Conservation (phyloP, 2,113 vertebrate genomes). For the Oryzias woworae region DNA sequence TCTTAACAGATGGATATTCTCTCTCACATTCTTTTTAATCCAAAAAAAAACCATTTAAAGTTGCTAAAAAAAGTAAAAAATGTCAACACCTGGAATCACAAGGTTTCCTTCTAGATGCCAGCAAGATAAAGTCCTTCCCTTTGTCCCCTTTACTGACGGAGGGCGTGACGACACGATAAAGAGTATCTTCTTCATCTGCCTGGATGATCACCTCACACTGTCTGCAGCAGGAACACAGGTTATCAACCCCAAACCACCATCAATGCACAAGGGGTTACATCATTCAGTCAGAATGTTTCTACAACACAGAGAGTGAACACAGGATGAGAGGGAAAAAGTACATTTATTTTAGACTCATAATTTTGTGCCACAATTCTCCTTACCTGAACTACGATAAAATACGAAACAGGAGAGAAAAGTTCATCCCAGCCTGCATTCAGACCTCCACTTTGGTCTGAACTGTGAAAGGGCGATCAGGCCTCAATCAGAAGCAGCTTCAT, state of each 20-base stretch:
- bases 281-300: neutral
- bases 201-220: conserved; percentile 85
- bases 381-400: too few relatives aligned
- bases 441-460: too few relatives aligned
- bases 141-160: conserved; percentile 76
- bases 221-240: conserved; percentile 61
- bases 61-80: neutral
- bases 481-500: too few relatives aligned
- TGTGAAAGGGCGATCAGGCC: too few relatives aligned
- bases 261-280: neutral
- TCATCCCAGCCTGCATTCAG: too few relatives aligned
- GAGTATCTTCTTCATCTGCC: conserved; percentile 87
- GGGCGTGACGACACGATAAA: conserved; percentile 87
- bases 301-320: too few relatives aligned
- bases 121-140: conserved; percentile 87
- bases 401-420: too few relatives aligned
- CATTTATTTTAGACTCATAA: too few relatives aligned
- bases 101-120: conserved; percentile 88
- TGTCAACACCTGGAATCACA: conserved; percentile 82
- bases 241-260: too few relatives aligned
- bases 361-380: too few relatives aligned
- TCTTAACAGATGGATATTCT: neutral
- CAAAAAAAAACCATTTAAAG: neutral
- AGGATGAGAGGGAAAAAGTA: too few relatives aligned
- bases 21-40: neutral